A percentile compares a stretch with the other conserved stretches of the same genome.
Evolutionary conservation across 2,888 invertebrate species (phyloP).

Genomic region (Erpobdella octoculata): DNA sequence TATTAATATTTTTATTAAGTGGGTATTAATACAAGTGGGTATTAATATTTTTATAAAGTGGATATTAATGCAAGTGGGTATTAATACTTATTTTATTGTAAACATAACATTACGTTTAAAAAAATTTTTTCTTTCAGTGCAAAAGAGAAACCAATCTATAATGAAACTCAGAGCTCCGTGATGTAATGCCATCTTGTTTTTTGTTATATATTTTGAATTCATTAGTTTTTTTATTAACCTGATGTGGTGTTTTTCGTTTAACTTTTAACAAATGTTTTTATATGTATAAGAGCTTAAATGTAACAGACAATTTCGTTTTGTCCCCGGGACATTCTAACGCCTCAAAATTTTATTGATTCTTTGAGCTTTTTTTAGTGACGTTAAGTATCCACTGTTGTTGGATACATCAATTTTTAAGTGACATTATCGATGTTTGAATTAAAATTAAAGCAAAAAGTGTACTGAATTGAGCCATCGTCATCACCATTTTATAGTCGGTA

Average conservation of each 20-base stretch:
- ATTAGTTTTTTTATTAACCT: no score
- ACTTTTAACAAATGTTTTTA: no score
- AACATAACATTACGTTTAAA: not conserved
- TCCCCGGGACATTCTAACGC: not conserved
- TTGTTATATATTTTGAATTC: not conserved
- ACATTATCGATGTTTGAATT: not conserved
- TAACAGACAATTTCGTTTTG: no score
- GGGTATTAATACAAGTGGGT: not conserved
- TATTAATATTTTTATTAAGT: not conserved
- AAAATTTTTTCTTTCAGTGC: slow-evolving; percentile 19
- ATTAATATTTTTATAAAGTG: not conserved
- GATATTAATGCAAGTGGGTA: not conserved
- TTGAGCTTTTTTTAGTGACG: not conserved
- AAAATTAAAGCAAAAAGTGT: no score
- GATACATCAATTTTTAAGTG: not conserved
- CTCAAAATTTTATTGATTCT: not conserved
- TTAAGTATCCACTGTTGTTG: not conserved
- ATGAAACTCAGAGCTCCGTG: not conserved
- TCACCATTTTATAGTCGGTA: no score
- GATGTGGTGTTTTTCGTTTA: no score
- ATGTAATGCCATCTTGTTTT: not conserved
- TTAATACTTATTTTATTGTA: no score
- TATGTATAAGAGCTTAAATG: no score
- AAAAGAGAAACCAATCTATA: slow-evolving; percentile 31
- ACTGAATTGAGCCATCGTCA: no score